Evolutionary conservation across 2,797 vertebrate genomes (phyloP).

Genomic region (Coregonus suidteri): DNA sequence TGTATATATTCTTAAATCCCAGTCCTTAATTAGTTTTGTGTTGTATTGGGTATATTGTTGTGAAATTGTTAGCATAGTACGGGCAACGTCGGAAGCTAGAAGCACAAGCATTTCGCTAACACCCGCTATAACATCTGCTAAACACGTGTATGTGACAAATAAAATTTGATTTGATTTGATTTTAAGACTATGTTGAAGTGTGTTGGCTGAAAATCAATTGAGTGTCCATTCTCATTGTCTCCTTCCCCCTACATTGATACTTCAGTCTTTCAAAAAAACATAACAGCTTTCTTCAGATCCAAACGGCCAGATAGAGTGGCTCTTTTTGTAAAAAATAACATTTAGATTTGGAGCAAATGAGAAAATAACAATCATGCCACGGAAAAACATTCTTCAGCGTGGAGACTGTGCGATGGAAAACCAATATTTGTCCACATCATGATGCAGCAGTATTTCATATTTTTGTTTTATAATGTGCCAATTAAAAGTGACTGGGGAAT

Average conservation of each 20-base stretch:
- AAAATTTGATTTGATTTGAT: too few relatives aligned
- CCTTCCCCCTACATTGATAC: slow-evolving; percentile 47
- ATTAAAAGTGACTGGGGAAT: slow-evolving; percentile 17
- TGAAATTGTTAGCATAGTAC: too few relatives aligned
- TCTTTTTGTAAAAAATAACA: not conserved
- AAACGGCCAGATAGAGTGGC: slow-evolving; percentile 2
- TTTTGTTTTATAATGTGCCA: slow-evolving; percentile 6
- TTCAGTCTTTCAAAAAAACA: slow-evolving; percentile 22
- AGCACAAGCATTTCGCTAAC: too few relatives aligned
- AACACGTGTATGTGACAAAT: too few relatives aligned
- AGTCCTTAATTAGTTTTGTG: too few relatives aligned
- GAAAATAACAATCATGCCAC: slow-evolving; percentile 10
- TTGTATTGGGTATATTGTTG: too few relatives aligned
- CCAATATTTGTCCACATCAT: not conserved
- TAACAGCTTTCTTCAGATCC: slow-evolving; percentile 29
- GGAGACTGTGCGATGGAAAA: slow-evolving; percentile 9
- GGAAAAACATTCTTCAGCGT: not conserved
- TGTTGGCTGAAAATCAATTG: slow-evolving; percentile 44
- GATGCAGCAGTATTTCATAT: not conserved
- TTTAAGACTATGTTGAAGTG: slow-evolving; percentile 40
- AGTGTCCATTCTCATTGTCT: slow-evolving; percentile 64
- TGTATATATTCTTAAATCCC: too few relatives aligned
- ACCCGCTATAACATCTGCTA: too few relatives aligned
- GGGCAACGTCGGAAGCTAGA: too few relatives aligned
- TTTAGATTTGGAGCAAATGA: not conserved